These are phyloP conservation scores for Amblyteles armatorius DNA, from an alignment of 2,888 invertebrate species.

Conservation along the genomic window DNA sequence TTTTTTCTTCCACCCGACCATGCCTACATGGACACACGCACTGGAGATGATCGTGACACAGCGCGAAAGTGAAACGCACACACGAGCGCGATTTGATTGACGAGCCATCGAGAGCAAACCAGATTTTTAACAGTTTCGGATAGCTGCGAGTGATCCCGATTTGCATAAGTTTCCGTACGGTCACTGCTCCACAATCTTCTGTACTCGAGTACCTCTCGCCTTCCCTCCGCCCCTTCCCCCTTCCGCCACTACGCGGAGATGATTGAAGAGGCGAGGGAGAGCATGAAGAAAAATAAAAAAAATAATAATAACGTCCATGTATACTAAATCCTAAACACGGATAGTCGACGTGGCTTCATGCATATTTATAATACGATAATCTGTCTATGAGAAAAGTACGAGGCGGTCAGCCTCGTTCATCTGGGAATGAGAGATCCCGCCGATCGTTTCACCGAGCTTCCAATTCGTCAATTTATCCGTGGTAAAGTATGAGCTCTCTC, in stretches of 20 bases:
- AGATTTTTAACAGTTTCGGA: slow-evolving; percentile 22
- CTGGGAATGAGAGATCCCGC: slow-evolving; percentile 33
- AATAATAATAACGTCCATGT: background rate
- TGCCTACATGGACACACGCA: background rate
- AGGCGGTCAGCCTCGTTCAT: slow-evolving; percentile 19
- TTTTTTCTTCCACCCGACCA: background rate
- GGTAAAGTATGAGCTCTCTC: slow-evolving; percentile 7
- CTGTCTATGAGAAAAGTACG: slow-evolving; percentile 25
- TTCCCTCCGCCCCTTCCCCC: background rate
- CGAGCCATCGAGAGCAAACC: slow-evolving; percentile 34
- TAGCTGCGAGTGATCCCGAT: slow-evolving; percentile 12
- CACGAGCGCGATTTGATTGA: slow-evolving; percentile 36
- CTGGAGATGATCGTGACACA: slow-evolving; percentile 7
- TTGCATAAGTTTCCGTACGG: slow-evolving; percentile 46
- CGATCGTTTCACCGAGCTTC: slow-evolving; percentile 19
- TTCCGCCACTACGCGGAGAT: slow-evolving; percentile 1
- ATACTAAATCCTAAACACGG: slow-evolving; percentile 17
- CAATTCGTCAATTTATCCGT: slow-evolving; percentile 31
- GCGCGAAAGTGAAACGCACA: slow-evolving; percentile 29
- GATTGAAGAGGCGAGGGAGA: slow-evolving; percentile 29
- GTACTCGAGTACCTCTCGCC: background rate
- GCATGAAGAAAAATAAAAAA: background rate
- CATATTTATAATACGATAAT: slow-evolving; percentile 33
- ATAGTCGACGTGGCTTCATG: slow-evolving; percentile 10
- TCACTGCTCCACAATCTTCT: slow-evolving; percentile 16